phyloP scores from a whole-genome alignment of 2,888 invertebrate genomes.

The Seira sanloemensis region DNA sequence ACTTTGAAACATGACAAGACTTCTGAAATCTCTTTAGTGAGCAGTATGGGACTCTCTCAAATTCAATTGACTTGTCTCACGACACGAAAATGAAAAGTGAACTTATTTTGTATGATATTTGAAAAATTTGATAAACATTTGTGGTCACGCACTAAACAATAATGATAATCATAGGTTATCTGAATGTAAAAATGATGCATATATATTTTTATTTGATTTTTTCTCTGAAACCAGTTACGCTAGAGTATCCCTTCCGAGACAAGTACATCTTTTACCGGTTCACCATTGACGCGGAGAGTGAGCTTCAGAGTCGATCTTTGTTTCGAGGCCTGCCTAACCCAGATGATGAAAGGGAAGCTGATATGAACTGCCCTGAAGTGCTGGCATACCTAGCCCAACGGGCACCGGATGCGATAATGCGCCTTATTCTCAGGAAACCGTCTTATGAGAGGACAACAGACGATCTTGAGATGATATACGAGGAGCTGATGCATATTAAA shows the following conservation, averaged over 20 bases:
- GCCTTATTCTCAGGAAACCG: slow-evolving; percentile 88
- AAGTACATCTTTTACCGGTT: slow-evolving; percentile 89
- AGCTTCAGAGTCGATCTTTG: slow-evolving; percentile 75
- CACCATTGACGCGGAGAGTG: slow-evolving; percentile 82
- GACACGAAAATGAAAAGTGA: slow-evolving; percentile 10
- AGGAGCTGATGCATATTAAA: slow-evolving; percentile 88
- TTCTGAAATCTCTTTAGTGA: too few species aligned
- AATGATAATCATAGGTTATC: slow-evolving; percentile 41
- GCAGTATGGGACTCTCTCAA: too few species aligned
- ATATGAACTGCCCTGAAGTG: slow-evolving; percentile 83
- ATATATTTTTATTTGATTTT: slow-evolving; percentile 44
- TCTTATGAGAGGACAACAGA: slow-evolving; percentile 85
- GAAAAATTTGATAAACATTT: slow-evolving; percentile 34
- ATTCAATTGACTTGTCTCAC: slow-evolving; percentile 37
- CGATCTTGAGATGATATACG: slow-evolving; percentile 88
- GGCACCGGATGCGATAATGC: slow-evolving; percentile 86
- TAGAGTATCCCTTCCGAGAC: slow-evolving; percentile 88
- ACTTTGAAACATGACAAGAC: too few species aligned
- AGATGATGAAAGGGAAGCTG: slow-evolving; percentile 77
- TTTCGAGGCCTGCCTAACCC: slow-evolving; percentile 72
- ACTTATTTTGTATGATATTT: slow-evolving; percentile 39
- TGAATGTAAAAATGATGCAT: slow-evolving; percentile 45
- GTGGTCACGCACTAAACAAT: slow-evolving; percentile 53
- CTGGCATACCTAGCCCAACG: slow-evolving; percentile 81
- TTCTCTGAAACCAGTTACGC: slow-evolving; percentile 79